Percentiles rank a stretch among this genome's conserved stretches.
These are phyloP conservation scores for Danionella dracula DNA, from an alignment of 2,797 vertebrate genomes.

Conservation along the genomic window DNA sequence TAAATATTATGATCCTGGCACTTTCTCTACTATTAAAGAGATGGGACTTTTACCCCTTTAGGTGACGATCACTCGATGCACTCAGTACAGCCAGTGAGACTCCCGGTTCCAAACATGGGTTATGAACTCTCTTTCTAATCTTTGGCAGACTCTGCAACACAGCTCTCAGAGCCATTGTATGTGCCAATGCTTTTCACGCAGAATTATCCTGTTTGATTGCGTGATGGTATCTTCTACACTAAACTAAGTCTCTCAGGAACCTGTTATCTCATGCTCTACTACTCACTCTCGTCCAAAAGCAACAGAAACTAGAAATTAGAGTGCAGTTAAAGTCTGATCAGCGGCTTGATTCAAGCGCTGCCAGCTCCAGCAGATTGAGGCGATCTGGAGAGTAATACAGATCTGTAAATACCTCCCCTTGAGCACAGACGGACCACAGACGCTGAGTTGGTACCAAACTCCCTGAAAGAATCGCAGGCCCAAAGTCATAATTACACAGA, in stretches of 20 bases:
- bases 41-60: too few species aligned
- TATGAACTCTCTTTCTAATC: constrained; percentile 73
- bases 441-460: constrained; percentile 32
- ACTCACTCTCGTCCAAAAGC: constrained; percentile 2
- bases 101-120: constrained; percentile 52
- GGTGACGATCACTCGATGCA: too few species aligned
- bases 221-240: constrained; percentile 69
- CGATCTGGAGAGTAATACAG: constrained; percentile 76
- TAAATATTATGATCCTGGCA: too few species aligned
- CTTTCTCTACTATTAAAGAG: too few species aligned
- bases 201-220: constrained; percentile 82
- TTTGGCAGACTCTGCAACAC: constrained; percentile 76
- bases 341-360: constrained; percentile 74
- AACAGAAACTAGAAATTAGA: constrained; percentile 61
- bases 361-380: constrained; percentile 73
- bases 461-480: constrained; percentile 45
- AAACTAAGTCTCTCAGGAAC: constrained; percentile 80
- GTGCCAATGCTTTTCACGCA: constrained; percentile 79
- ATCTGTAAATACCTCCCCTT: constrained; percentile 73
- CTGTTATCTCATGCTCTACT: constrained; percentile 65
- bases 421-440: constrained; percentile 56
- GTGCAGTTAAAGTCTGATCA: constrained; percentile 75
- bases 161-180: constrained; percentile 70
- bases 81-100: too few species aligned
- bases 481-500: constrained; percentile 69